phyloP scores from a whole-genome alignment of 2,113 vertebrate species.

The Phylloscopus trochilus region DNA sequence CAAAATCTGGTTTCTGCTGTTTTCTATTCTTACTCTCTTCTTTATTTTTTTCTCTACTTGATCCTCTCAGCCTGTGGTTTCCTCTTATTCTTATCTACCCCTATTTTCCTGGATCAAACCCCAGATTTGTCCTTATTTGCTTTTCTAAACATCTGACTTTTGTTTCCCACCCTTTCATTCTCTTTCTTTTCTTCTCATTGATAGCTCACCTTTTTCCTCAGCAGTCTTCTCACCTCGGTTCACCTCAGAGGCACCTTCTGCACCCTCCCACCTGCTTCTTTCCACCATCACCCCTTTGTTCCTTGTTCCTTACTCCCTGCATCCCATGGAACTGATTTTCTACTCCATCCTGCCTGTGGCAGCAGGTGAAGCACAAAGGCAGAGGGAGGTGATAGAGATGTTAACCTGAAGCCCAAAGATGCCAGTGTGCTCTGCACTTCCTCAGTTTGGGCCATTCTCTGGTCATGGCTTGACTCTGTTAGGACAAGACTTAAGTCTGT shows the following conservation, averaged over 20 bases:
- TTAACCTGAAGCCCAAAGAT: not conserved
- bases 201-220: not conserved
- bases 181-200: not conserved
- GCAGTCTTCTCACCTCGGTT: not conserved
- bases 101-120: not conserved
- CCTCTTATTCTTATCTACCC: not conserved
- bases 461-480: not conserved
- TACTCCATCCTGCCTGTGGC: not conserved
- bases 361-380: not conserved
- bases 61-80: not conserved
- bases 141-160: not conserved
- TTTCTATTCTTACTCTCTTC: not conserved
- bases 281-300: not conserved
- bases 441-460: not conserved
- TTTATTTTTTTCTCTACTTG: not conserved
- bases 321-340: not conserved
- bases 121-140: not conserved
- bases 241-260: not conserved
- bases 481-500: not conserved
- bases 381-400: not conserved
- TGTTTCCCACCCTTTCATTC: not conserved
- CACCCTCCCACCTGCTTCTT: not conserved
- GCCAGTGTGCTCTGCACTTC: not conserved
- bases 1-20: not conserved
- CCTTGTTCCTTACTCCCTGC: not conserved